Base-by-base conservation (phyloP, 2,113 vertebrate species). In the Cyanistes caeruleus region DNA sequence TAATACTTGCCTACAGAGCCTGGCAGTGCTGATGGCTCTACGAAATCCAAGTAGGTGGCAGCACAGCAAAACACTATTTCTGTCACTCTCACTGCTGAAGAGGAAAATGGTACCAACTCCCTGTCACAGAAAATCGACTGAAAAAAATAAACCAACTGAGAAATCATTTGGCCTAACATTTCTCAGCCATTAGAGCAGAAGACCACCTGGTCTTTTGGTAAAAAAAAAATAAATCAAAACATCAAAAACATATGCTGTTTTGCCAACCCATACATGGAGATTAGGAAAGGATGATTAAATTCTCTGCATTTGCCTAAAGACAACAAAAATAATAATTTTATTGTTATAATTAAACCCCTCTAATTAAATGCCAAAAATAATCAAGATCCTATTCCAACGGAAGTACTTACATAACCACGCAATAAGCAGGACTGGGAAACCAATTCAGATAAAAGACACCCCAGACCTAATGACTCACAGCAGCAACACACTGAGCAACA, bases 51-150 rank as follows among this genome's bases (percentile, higher is more conserved):
- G 90, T 95, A 96, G 93, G 96, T 96, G 96, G 90, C 93, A 96
- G 94, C 90, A 94, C 76, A 93, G 96, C 84, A 94, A 93, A 91
- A 96, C 80, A 75, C 92, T 96, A 96, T 96, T 97, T 93, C 95
- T 94, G 85, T 94, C 90, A 82, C 65, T 89, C 82, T 81, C 51
- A 68, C 52, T 58, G 88, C 69, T 84, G 73, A 93, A 94, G 76
- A 93, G 68, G 83, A 95, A 95, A 93, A 90, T 35, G 65, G 92
- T 81, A 95, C 68, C 73, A 95, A 86, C 30, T 95, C 87, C 41
- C 53, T 75, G 56, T 75, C 76, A 95, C 1, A 49, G 53, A 92
- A 95, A 93, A 95, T 5, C 49, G 64, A 90, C 33, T 39, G 60
- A 22, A 44, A 59, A 56, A 84, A 83, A 30, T 62, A 79, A 89